A percentile compares a stretch with the other conserved stretches of the same genome.
Conservation (phyloP, 2,113 vertebrate genomes). For the Paramormyrops kingsleyae region DNA sequence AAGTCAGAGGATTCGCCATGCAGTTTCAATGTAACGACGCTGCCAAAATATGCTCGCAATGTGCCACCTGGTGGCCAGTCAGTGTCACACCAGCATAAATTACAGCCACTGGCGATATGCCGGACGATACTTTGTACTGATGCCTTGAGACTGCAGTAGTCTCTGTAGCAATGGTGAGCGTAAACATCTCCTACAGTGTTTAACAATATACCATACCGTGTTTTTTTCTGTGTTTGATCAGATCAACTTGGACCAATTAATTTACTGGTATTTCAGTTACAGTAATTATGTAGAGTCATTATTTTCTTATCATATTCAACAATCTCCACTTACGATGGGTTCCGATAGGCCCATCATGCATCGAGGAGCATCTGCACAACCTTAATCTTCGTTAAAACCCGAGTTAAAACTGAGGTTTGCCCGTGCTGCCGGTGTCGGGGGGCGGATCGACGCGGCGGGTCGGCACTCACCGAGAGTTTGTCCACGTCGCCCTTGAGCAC, state of each 20-base stretch:
- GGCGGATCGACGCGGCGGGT: neutral
- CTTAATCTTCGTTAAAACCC: neutral
- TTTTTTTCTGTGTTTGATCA: neutral
- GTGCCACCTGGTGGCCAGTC: conserved; percentile 5
- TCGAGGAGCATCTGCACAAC: too few species aligned
- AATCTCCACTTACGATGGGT: neutral
- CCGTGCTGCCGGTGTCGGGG: too few species aligned
- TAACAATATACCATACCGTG: neutral
- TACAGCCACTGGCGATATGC: neutral
- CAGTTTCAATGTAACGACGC: neutral
- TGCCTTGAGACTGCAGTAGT: too few species aligned
- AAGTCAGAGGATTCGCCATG: neutral
- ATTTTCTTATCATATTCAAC: neutral
- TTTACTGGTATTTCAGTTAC: too few species aligned
- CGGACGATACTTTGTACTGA: neutral
- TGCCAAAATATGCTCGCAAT: neutral
- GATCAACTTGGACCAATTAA: too few species aligned
- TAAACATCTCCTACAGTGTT: neutral
- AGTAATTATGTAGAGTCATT: too few species aligned
- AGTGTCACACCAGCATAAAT: neutral
- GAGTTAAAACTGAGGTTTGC: neutral
- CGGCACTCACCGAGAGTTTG: conserved; percentile 73
- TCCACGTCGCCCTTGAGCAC: conserved; percentile 85
- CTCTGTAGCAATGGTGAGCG: neutral
- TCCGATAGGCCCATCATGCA: neutral